Evolutionary conservation across 2,888 invertebrate genomes (phyloP), one percentile per base, ranked within the genome.

Genomic region (Drosophila suboccidentalis): DNA sequence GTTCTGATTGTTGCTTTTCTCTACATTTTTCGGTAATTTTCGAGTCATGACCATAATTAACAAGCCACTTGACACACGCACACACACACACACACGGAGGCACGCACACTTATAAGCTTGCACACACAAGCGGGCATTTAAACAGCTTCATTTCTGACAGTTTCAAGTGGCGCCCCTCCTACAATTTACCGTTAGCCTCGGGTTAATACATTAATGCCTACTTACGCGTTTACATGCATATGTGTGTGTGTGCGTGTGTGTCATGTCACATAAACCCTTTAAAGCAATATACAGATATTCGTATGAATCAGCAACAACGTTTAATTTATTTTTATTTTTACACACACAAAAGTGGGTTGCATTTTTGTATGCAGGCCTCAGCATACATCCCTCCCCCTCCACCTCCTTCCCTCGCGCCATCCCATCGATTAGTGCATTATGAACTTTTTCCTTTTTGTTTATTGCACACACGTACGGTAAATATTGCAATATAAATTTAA

Each of bases 1-100:
- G 65, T 69, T 71, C 47, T 64, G 82, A 81, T 88, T 88, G 60
- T 53, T 78, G 41, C 29, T 74, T 55, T 54, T 65, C 44, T 51
- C 5, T 6, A 67, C 59, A 65, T 61, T 65, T 80, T 87, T 55
- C 32, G 86, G 47, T 67, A 82, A 71, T 86, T 76, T 61, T 76
- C 60, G 17, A 82, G 67, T 55, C 62, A 77, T 80, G 46, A 68
- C 63, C 75, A 81, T 89, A 89, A 89, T 84, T 89, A 84, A 89
- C 89, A 84, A 89, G 84, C 82, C 89, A 84, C 84, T 84, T 84
- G 87, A 87, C 84, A 75, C 63, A 67, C 62, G 59, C 65, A 61
- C 44, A 34, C 26, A 39, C 17, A 32, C 22, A 61, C 17, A 59
- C 29, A 46, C 38, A 54, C 32, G 47, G 17, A 13, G 39, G 38